Base-by-base conservation (phyloP, 2,113 vertebrate species). In the Sceloporus tristichus region DNA sequence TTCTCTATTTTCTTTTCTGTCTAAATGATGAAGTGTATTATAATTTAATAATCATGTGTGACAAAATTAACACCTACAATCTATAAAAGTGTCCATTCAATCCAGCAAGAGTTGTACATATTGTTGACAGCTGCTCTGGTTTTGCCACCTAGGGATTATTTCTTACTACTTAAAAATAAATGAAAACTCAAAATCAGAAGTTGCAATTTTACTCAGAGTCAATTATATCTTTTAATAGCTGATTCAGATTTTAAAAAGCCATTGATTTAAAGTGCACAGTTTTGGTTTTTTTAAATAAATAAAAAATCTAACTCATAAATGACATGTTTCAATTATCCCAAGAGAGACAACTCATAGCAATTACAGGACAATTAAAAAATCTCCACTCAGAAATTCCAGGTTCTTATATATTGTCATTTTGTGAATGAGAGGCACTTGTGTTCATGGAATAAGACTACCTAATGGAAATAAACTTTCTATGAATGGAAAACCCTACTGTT, bases 121-220 rank as follows among this genome's bases (percentile, higher is more conserved):
- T 94, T 95, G 85, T 59, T 94, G 90, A 93, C 93, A 95, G 94
- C 93, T 94, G 94, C 86, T 92, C 91, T 89, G 62, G 59, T 92
- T 95, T 94, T 91, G 91, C 90, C 87, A 88, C 88, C 87, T 70
- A 75, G 92, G 92, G 87, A 89, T 94, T 92, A 86, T 80, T 71
- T 92, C 40, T 90, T 42, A 78, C 65, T 78, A 11, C 54, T 78
- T 85, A 78, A 53, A 65, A 84, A 84, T 79, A 79, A 56, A 68
- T 62, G 42, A 88, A 76, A 89, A 87, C 59, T 89, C 21, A 56
- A 62, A 40, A 62, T 74, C 82, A 88, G 82, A 82, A 59, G 76
- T 73, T 6, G 56, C 0, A 89, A 56, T 91, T 95, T 89, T 80
- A 73, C 70, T 90, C 93, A 79, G 85, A 92, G 77, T 88, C 13